These are phyloP conservation scores for Galeopterus variegatus DNA, from an alignment of 2,113 vertebrate species.

Conservation along the genomic window DNA sequence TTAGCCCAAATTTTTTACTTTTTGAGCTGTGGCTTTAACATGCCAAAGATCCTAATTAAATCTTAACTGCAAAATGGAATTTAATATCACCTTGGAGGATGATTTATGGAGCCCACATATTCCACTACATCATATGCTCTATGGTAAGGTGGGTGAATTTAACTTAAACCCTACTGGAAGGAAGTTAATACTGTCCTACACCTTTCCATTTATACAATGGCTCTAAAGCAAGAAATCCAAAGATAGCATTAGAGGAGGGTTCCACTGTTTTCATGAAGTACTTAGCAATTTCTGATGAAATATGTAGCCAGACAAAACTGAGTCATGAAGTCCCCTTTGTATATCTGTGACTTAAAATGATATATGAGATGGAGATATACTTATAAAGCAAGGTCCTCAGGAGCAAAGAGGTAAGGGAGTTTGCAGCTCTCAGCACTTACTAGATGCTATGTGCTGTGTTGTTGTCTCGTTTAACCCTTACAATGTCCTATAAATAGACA, in stretches of 20 bases:
- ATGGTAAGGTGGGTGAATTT: background rate
- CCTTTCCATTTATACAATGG: background rate
- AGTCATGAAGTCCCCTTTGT: conserved; percentile 50
- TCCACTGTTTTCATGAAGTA: background rate
- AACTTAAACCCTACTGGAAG: background rate
- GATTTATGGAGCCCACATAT: background rate
- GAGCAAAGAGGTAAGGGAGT: background rate
- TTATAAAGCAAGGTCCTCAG: background rate
- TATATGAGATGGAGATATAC: background rate
- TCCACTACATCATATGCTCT: background rate
- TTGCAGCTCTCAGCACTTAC: background rate
- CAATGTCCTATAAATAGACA: background rate
- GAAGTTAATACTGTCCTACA: background rate
- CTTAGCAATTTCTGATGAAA: conserved; percentile 47
- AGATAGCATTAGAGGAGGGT: background rate
- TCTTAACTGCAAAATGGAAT: background rate
- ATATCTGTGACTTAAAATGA: conserved; percentile 45
- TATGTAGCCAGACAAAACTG: conserved; percentile 37
- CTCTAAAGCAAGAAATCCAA: conserved; percentile 36
- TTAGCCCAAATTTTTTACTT: background rate
- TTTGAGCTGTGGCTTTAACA: background rate
- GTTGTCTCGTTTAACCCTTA: background rate
- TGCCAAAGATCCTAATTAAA: background rate
- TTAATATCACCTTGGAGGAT: background rate
- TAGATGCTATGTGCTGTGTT: background rate